phyloP scores from a whole-genome alignment of 2,888 invertebrate species.

The Sicus ferrugineus region DNA sequence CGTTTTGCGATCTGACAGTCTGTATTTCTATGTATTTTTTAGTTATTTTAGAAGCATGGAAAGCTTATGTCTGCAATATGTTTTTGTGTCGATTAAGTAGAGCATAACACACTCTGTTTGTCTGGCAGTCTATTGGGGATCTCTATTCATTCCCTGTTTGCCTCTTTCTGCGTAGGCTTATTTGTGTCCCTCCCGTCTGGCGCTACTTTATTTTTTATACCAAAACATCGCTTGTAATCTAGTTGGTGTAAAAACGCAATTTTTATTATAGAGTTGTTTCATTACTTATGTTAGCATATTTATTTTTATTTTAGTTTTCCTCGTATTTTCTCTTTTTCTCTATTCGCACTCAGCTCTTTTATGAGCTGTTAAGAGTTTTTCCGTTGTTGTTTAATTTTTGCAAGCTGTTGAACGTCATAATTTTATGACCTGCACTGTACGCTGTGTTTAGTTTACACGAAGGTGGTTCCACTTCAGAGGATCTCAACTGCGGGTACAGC shows the following conservation, averaged over 20 bases:
- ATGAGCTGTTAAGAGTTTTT: background rate
- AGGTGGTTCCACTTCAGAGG: conserved; percentile 14
- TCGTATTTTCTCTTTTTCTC: background rate
- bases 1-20: background rate
- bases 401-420: background rate
- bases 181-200: background rate
- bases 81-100: conserved; percentile 29
- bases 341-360: background rate
- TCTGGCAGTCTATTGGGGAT: background rate
- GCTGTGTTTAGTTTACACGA: background rate
- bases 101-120: conserved; percentile 28
- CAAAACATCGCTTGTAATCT: background rate
- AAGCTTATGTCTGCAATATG: conserved; percentile 10
- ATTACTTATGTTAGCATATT: background rate
- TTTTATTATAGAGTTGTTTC: background rate
- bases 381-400: background rate
- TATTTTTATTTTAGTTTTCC: background rate
- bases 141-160: background rate
- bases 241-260: background rate
- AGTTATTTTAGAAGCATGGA: too few relatives aligned
- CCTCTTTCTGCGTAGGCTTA: background rate
- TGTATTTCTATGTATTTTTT: too few relatives aligned
- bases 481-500: background rate
- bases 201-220: background rate
- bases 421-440: conserved; percentile 1